Evolutionary conservation across 2,113 vertebrate genomes (phyloP).

Genomic region (Ptychochromis oligacanthus): DNA sequence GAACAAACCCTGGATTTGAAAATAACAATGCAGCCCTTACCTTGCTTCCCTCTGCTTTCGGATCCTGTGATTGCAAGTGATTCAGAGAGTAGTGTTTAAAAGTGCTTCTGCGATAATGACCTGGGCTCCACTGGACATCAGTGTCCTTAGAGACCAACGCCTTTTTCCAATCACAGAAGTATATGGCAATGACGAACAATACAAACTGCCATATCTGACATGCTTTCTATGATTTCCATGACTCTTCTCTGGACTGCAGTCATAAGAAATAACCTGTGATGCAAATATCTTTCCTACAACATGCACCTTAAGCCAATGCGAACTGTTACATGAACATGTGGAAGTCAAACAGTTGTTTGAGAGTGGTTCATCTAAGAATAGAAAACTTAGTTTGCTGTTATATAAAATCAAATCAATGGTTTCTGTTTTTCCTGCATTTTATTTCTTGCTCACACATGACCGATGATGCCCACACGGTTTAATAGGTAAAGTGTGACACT

Average conservation of each 20-base stretch:
- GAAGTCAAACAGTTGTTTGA: background rate
- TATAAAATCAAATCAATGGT: background rate
- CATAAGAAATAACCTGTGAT: background rate
- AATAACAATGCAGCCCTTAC: slow-evolving; percentile 75
- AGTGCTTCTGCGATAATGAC: slow-evolving; percentile 41
- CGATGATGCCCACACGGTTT: background rate
- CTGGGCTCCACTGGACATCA: slow-evolving; percentile 59
- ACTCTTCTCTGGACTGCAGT: background rate
- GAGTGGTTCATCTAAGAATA: background rate
- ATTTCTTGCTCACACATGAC: background rate
- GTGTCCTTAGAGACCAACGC: background rate
- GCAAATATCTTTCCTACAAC: background rate
- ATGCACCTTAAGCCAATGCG: background rate
- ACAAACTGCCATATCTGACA: background rate
- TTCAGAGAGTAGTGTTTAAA: slow-evolving; percentile 85
- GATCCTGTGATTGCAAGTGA: slow-evolving; percentile 85
- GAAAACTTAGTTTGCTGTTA: background rate
- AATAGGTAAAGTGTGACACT: background rate
- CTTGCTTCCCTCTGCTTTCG: slow-evolving; percentile 82
- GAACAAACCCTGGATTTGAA: slow-evolving; percentile 39
- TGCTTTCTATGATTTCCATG: background rate
- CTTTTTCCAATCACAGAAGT: background rate
- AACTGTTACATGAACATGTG: background rate
- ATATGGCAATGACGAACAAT: background rate
- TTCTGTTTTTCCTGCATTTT: background rate